Base-by-base conservation (phyloP, 2,888 invertebrate genomes). In the Lithodes maja region DNA sequence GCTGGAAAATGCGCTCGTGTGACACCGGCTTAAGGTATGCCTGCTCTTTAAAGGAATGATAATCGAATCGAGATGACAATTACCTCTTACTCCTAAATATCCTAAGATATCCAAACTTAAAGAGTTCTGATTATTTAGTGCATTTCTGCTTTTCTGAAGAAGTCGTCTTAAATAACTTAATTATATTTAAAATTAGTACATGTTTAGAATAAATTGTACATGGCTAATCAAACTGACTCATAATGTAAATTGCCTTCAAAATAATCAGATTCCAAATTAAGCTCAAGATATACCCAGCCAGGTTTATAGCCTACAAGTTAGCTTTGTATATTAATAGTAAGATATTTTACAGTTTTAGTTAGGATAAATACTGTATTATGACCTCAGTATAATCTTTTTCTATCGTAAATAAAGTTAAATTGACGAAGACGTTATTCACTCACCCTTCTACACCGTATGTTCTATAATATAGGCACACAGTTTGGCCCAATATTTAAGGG, bases 301-400 rank as follows among this genome's bases (percentile, higher is more conserved):
- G 17, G 71, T n/a, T 12, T 12, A n/a, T 71, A n/a, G n/a, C 12
- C 17, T 3, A n/a, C 12, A n/a, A 1, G 15, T 71, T n/a, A n/a
- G 12, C 71, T 71, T 17, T 71, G 71, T 71, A 71, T n/a, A 71
- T 71, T 71, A 71, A n/a, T 12, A 2, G 71, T 71, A 71, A 71
- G 71, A 71, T 71, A 71, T 71, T 71, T 71, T 71, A 71, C 71
- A 71, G 71, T 17, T 71, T 17, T 71, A 17, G 61, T 12, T 71
- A 71, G 71, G n/a, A 5, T 5, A n/a, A 12, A 12, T n/a, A n/a
- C 12, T 71, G 71, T 71, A 71, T 71, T 71, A 17, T 71, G 71
- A n/a, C 71, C 12, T 71, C 71, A n/a, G 71, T 71, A 71, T 71
- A 71, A 71, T 71, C 71, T 17, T 71, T 71, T 71, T 71, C 71